A percentile compares a stretch with the other conserved stretches of the same genome.
Conservation (phyloP, 2,113 vertebrate species). For the Eudyptes chrysolophus region DNA sequence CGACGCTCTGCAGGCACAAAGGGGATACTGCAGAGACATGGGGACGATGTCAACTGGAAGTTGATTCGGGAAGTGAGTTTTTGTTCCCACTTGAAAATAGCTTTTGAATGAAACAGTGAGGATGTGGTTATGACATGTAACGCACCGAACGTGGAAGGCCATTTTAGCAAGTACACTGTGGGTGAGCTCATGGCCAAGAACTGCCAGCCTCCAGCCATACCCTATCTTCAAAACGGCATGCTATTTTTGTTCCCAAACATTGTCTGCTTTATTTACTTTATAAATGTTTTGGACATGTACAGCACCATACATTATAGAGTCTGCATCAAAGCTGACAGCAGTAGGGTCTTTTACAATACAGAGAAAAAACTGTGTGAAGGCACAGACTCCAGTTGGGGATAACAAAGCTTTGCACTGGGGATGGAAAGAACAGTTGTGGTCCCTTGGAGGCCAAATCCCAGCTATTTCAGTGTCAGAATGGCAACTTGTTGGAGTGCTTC, state of each 20-base stretch:
- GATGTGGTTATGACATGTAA: background rate
- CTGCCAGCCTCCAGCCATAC: background rate
- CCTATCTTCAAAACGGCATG: background rate
- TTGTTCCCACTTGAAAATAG: too few relatives aligned
- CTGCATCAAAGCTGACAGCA: background rate
- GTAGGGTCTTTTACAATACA: background rate
- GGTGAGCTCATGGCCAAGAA: background rate
- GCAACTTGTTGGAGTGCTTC: background rate
- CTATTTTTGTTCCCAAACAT: background rate
- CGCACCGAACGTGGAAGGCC: background rate
- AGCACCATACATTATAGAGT: accelerated
- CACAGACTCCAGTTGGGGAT: background rate
- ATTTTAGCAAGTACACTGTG: background rate
- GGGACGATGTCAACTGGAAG: background rate
- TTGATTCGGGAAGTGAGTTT: background rate
- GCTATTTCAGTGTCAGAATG: background rate
- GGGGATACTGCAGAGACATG: background rate
- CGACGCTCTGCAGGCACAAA: background rate
- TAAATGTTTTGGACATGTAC: background rate
- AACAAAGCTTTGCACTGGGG: background rate
- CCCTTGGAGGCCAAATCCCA: background rate
- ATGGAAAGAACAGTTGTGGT: background rate
- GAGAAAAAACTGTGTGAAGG: background rate
- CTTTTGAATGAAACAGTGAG: background rate
- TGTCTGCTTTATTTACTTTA: background rate